These are phyloP conservation scores for Etheostoma nigrum DNA, from an alignment of 2,797 vertebrate species.

Conservation along the genomic window DNA sequence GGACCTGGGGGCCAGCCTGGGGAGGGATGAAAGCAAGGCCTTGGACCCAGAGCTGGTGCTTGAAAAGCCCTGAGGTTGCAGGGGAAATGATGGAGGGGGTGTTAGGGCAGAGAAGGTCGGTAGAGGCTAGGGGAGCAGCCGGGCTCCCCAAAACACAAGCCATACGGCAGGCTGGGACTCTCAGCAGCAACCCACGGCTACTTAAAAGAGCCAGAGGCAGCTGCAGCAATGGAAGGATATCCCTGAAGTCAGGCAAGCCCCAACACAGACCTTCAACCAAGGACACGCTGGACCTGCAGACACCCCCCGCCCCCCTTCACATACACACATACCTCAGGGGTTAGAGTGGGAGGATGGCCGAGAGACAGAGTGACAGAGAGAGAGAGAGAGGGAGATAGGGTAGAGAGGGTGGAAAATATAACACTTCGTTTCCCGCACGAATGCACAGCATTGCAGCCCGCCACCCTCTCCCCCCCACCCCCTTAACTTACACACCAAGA, in stretches of 20 bases:
- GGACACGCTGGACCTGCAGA: conserved; percentile 47
- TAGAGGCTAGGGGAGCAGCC: conserved; percentile 1
- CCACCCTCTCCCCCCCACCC: conserved; percentile 27
- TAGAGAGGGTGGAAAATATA: conserved; percentile 23
- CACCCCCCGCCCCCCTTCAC: background rate
- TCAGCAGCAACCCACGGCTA: conserved; percentile 29
- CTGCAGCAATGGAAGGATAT: conserved; percentile 27
- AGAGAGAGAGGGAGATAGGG: conserved; percentile 17
- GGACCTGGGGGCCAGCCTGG: background rate
- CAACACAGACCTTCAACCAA: conserved; percentile 60
- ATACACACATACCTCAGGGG: conserved; percentile 25
- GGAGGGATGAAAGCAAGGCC: conserved; percentile 2
- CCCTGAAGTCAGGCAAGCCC: conserved; percentile 58
- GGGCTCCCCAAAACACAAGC: background rate
- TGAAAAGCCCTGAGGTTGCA: conserved; percentile 3
- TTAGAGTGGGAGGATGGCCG: conserved; percentile 28
- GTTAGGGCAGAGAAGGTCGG: background rate
- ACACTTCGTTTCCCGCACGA: conserved; percentile 57
- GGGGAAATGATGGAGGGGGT: background rate
- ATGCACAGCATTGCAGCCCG: conserved; percentile 44
- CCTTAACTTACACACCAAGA: conserved; percentile 40
- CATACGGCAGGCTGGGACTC: background rate
- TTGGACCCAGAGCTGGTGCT: background rate
- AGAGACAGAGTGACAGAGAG: conserved; percentile 41
- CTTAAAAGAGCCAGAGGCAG: conserved; percentile 21